Percentiles rank a stretch among this genome's conserved stretches.
phyloP scores from a whole-genome alignment of 2,888 invertebrate species.

The Drosophila neoperkinsi region DNA sequence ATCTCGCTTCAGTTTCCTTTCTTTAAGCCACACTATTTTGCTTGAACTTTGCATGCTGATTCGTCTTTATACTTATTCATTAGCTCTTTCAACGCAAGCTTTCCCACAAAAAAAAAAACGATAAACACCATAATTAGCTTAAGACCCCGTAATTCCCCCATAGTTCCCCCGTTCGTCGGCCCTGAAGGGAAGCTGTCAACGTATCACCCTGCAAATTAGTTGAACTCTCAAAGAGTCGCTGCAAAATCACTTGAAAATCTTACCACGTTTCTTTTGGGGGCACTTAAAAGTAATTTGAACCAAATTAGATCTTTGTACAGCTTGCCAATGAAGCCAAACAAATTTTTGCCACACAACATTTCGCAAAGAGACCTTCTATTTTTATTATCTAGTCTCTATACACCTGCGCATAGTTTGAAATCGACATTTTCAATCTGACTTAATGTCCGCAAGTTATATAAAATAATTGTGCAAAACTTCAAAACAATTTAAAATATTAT shows the following conservation, averaged over 20 bases:
- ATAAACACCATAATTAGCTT: conserved; percentile 58
- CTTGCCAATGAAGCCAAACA: conserved; percentile 61
- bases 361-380: conserved; percentile 50
- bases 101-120: conserved; percentile 39
- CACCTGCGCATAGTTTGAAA: conserved; percentile 36
- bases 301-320: conserved; percentile 68
- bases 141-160: neutral
- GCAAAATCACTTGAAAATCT: conserved; percentile 40
- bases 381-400: conserved; percentile 17
- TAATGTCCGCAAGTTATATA: conserved; percentile 59
- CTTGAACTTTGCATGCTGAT: neutral
- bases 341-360: conserved; percentile 26
- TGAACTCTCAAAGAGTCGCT: conserved; percentile 32
- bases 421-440: conserved; percentile 1
- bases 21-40: neutral
- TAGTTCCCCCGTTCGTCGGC: conserved; percentile 4
- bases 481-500: conserved; percentile 39
- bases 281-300: conserved; percentile 78
- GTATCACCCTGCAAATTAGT: conserved; percentile 30
- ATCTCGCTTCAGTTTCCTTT: neutral
- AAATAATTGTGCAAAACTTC: conserved; percentile 60
- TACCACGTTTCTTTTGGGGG: conserved; percentile 47
- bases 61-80: conserved; percentile 19
- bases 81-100: conserved; percentile 32
- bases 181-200: conserved; percentile 41